Evolutionary conservation across 1,140 invertebrate genomes (phyloP).

Genomic region (Brachionus rotundiformis): DNA sequence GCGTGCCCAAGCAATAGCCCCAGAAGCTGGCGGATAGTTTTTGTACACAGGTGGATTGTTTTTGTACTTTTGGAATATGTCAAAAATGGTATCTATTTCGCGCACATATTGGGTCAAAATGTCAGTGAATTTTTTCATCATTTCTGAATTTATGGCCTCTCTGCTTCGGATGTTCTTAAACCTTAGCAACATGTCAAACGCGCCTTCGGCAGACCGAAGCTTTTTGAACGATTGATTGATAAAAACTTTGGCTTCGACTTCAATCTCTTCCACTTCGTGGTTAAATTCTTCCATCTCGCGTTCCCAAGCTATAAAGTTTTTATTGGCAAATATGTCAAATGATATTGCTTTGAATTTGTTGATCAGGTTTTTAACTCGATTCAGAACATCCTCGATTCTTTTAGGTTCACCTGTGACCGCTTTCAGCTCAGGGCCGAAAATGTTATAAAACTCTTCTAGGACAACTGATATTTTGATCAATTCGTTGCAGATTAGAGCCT

Average conservation of each 20-base stretch:
- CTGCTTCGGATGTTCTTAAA: constrained; percentile 77
- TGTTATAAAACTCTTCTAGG: constrained; percentile 81
- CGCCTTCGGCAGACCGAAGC: constrained; percentile 76
- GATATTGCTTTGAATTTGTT: constrained; percentile 74
- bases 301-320: constrained; percentile 79
- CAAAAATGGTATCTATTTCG: constrained; percentile 70
- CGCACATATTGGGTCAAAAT: constrained; percentile 79
- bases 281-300: constrained; percentile 75
- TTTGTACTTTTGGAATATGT: constrained; percentile 69
- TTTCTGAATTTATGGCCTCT: constrained; percentile 71
- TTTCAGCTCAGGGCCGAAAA: constrained; percentile 81
- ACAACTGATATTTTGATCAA: constrained; percentile 74
- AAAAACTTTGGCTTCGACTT: constrained; percentile 78
- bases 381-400: constrained; percentile 77
- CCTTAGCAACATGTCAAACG: constrained; percentile 76
- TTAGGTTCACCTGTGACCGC: constrained; percentile 79
- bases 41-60: constrained; percentile 73
- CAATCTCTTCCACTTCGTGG: constrained; percentile 72
- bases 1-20: constrained; percentile 79
- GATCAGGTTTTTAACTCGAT: constrained; percentile 73
- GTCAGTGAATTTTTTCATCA: constrained; percentile 79
- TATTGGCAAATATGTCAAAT: constrained; percentile 77
- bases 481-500: constrained; percentile 75
- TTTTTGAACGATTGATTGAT: constrained; percentile 81
- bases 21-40: constrained; percentile 75